Evolutionary conservation across 2,113 vertebrate species (phyloP).

Genomic region (Pterophyllum scalare): DNA sequence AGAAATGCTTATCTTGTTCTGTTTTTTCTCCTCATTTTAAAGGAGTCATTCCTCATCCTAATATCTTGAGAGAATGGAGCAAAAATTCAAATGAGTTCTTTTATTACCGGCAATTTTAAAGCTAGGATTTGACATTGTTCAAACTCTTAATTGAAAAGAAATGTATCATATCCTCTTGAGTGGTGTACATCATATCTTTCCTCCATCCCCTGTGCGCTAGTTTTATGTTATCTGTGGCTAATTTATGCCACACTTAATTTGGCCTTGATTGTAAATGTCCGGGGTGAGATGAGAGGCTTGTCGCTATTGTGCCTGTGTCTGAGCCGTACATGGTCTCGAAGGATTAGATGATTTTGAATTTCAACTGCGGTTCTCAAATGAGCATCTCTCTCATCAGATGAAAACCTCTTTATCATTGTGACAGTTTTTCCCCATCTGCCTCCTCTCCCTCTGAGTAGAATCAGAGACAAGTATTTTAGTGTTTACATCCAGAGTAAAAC

Average conservation of each 20-base stretch:
- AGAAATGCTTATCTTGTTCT: slow-evolving; percentile 74
- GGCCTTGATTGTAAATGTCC: slow-evolving; percentile 80
- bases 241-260: slow-evolving; percentile 84
- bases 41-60: slow-evolving; percentile 73
- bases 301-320: slow-evolving; percentile 66
- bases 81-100: slow-evolving; percentile 82
- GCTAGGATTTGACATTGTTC: slow-evolving; percentile 71
- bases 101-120: slow-evolving; percentile 76
- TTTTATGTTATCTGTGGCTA: slow-evolving; percentile 80
- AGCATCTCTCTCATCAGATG: slow-evolving; percentile 50
- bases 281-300: slow-evolving; percentile 72
- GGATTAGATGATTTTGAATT: slow-evolving; percentile 69
- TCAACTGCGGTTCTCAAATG: slow-evolving; percentile 50
- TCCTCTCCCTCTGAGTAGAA: slow-evolving; percentile 28
- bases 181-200: slow-evolving; percentile 77
- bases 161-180: slow-evolving; percentile 79
- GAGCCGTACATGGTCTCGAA: slow-evolving; percentile 65
- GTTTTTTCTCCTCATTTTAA: slow-evolving; percentile 52
- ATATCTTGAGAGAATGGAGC: slow-evolving; percentile 71
- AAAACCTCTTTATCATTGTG: slow-evolving; percentile 50
- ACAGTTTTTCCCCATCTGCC: slow-evolving; percentile 52
- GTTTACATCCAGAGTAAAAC: slow-evolving; percentile 48
- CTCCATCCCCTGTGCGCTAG: slow-evolving; percentile 74
- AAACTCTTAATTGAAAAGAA: slow-evolving; percentile 77
- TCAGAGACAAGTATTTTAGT: slow-evolving; percentile 24